phyloP scores from a whole-genome alignment of 2,888 invertebrate genomes.

The Priocnemis perturbator region DNA sequence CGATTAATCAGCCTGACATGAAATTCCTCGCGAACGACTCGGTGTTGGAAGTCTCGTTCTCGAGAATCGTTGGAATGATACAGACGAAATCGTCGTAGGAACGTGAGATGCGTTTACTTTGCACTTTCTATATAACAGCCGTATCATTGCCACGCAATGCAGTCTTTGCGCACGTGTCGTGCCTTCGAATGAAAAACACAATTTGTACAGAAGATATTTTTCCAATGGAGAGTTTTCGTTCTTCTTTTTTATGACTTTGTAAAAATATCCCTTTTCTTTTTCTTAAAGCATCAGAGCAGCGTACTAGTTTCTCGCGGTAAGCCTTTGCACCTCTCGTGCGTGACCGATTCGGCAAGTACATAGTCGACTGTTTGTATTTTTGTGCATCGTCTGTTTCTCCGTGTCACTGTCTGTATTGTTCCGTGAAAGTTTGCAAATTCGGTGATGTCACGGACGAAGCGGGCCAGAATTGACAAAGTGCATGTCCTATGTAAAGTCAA shows the following conservation, averaged over 20 bases:
- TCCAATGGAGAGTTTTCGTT: constrained; percentile 33
- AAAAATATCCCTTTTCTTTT: constrained; percentile 19
- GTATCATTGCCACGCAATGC: too few species aligned
- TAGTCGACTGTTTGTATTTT: constrained; percentile 11
- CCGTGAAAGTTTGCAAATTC: constrained; percentile 19
- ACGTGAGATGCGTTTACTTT: constrained; percentile 33
- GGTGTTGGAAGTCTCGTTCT: background rate
- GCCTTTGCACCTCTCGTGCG: background rate
- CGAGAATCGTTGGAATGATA: constrained; percentile 23
- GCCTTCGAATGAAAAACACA: constrained; percentile 40
- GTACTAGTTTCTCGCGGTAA: background rate
- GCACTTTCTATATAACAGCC: constrained; percentile 40
- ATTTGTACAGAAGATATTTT: constrained; percentile 53
- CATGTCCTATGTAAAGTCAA: constrained; percentile 19
- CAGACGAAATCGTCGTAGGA: constrained; percentile 12
- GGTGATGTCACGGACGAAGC: constrained; percentile 1
- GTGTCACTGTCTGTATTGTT: constrained; percentile 25
- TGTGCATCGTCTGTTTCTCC: constrained; percentile 18
- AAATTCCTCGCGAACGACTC: background rate
- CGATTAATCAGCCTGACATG: constrained; percentile 44
- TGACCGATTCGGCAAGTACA: background rate
- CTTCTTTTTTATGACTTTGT: constrained; percentile 13
- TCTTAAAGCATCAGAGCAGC: constrained; percentile 20
- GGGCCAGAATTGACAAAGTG: constrained; percentile 14
- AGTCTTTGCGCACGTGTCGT: constrained; percentile 40